These are phyloP conservation scores for Onychorhynchus coronatus DNA, from an alignment of 2,113 vertebrate species.

Conservation along the genomic window DNA sequence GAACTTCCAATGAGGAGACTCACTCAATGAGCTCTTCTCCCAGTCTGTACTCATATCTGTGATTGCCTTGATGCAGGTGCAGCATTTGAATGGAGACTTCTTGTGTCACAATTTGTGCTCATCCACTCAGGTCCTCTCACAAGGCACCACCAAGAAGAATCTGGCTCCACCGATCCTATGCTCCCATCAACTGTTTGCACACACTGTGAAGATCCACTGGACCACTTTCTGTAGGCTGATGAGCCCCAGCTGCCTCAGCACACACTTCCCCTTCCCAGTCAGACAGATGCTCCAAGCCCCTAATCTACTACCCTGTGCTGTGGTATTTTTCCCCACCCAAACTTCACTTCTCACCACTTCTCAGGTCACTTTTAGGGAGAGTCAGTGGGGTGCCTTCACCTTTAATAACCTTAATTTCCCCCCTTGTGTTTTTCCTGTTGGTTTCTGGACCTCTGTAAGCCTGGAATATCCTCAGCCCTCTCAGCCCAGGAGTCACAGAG, in stretches of 20 bases:
- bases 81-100: neutral
- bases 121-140: fast-evolving
- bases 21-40: neutral
- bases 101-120: neutral
- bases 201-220: neutral
- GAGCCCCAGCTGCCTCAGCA: neutral
- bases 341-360: neutral
- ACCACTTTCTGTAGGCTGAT: neutral
- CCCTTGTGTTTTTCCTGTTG: neutral
- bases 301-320: too few species aligned
- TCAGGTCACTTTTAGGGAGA: neutral
- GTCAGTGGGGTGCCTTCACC: neutral
- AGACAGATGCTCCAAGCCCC: neutral
- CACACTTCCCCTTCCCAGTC: neutral
- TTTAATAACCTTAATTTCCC: neutral
- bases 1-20: fast-evolving
- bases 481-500: neutral
- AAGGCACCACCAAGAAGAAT: neutral
- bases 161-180: fast-evolving
- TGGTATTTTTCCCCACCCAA: neutral
- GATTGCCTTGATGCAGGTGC: neutral
- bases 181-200: too few species aligned
- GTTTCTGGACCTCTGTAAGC: neutral
- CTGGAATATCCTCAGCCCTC: neutral
- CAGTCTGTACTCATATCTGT: neutral